phyloP scores from a whole-genome alignment of 2,888 invertebrate species.

The Ormia ochracea region DNA sequence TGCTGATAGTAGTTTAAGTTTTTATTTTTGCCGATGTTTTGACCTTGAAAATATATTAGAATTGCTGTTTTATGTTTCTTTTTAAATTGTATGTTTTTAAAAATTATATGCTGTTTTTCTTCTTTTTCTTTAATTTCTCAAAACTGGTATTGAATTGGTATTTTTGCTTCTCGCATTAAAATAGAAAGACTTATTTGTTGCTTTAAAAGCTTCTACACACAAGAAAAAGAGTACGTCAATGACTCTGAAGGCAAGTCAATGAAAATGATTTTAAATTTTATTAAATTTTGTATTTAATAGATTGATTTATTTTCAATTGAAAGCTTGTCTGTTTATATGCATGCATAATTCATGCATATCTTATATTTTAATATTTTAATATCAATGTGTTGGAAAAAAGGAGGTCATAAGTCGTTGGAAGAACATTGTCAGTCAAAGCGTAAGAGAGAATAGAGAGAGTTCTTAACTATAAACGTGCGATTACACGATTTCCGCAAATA shows the following conservation, averaged over 20 bases:
- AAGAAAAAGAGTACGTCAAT: conserved; percentile 5
- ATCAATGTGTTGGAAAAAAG: no score
- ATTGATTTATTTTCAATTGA: neutral
- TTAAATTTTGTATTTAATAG: neutral
- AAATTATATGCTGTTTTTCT: neutral
- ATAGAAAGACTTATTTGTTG: conserved; percentile 6
- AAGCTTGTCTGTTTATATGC: no score
- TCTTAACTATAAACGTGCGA: no score
- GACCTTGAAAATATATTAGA: conserved; percentile 39
- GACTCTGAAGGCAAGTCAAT: conserved; percentile 26
- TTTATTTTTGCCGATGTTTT: conserved; percentile 19
- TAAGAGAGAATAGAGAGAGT: no score
- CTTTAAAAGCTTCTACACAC: conserved; percentile 2
- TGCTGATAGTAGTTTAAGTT: conserved; percentile 26
- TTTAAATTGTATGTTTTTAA: conserved; percentile 8
- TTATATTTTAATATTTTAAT: neutral
- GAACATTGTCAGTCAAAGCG: no score
- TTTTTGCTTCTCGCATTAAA: conserved; percentile 6
- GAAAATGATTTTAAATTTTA: conserved; percentile 9
- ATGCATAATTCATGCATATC: neutral
- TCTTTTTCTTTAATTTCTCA: conserved; percentile 33
- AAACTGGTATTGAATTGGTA: conserved; percentile 50
- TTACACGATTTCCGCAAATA: no score
- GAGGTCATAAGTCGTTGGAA: no score
- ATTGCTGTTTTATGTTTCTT: conserved; percentile 4